These are phyloP conservation scores for Pentalonia nigronervosa DNA, from an alignment of 1,140 invertebrate species.

Conservation along the genomic window DNA sequence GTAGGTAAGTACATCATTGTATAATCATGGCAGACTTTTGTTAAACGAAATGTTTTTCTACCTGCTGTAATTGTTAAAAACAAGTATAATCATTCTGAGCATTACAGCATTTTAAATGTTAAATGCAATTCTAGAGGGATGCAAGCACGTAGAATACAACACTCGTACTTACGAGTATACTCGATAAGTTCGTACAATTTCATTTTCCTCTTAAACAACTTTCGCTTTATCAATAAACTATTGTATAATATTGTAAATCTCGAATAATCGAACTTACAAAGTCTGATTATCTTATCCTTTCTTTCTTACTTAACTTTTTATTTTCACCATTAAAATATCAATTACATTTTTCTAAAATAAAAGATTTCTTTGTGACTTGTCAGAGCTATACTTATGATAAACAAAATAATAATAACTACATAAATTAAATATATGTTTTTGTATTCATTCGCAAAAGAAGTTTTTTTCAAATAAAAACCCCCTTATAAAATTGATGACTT, in stretches of 20 bases:
- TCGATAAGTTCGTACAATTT: not conserved
- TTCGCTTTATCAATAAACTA: no score
- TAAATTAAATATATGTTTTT: not conserved
- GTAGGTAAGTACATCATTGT: no score
- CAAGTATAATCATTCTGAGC: not conserved
- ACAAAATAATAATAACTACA: not conserved
- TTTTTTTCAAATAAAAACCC: not conserved
- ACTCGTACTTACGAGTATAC: not conserved
- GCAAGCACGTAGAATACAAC: not conserved
- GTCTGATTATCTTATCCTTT: not conserved
- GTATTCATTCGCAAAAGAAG: not conserved
- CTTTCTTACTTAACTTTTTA: not conserved
- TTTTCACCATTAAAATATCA: not conserved
- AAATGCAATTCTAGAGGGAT: not conserved
- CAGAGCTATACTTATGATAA: not conserved
- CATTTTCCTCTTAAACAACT: not conserved
- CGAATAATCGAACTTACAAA: not conserved
- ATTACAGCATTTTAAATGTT: not conserved
- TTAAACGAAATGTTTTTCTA: no score
- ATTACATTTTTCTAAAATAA: not conserved
- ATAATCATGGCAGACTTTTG: no score
- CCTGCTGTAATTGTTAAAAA: not conserved
- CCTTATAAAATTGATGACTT: not conserved
- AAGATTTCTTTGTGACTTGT: not conserved
- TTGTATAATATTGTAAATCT: not conserved